Percentiles rank a stretch among this genome's conserved stretches.
Conservation (phyloP, 2,888 invertebrate genomes). For the Busseola fusca region DNA sequence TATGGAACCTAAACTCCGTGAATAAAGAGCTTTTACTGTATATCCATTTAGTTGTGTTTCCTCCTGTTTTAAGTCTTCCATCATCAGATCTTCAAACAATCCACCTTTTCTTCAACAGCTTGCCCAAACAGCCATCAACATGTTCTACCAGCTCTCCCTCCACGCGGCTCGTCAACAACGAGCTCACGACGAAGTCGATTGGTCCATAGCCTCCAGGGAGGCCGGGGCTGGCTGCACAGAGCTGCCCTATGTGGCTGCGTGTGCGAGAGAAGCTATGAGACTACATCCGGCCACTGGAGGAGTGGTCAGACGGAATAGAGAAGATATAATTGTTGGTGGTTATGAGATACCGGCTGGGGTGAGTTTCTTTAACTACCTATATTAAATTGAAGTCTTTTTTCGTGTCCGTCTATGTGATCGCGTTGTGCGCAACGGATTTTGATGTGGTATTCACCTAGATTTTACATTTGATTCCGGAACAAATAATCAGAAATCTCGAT, state of each 20-base stretch:
- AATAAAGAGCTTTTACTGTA: too few species aligned
- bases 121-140: conserved; percentile 81
- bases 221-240: conserved; percentile 72
- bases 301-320: conserved; percentile 77
- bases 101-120: conserved; percentile 68
- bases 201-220: conserved; percentile 75
- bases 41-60: background rate
- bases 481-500: too few species aligned
- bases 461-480: too few species aligned
- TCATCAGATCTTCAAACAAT: background rate
- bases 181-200: conserved; percentile 81
- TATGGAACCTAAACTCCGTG: too few species aligned
- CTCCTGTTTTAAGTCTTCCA: background rate
- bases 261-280: conserved; percentile 78
- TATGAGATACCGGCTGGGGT: conserved; percentile 83
- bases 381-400: too few species aligned
- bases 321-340: conserved; percentile 77
- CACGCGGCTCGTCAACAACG: conserved; percentile 84
- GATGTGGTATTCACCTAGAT: too few species aligned
- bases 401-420: too few species aligned
- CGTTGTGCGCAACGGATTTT: too few species aligned
- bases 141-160: conserved; percentile 83
- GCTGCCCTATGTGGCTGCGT: conserved; percentile 77
- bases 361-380: conserved; percentile 49
- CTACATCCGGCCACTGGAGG: conserved; percentile 84